These are phyloP conservation scores for Bufo bufo DNA, from an alignment of 2,113 vertebrate genomes.

Conservation along the genomic window DNA sequence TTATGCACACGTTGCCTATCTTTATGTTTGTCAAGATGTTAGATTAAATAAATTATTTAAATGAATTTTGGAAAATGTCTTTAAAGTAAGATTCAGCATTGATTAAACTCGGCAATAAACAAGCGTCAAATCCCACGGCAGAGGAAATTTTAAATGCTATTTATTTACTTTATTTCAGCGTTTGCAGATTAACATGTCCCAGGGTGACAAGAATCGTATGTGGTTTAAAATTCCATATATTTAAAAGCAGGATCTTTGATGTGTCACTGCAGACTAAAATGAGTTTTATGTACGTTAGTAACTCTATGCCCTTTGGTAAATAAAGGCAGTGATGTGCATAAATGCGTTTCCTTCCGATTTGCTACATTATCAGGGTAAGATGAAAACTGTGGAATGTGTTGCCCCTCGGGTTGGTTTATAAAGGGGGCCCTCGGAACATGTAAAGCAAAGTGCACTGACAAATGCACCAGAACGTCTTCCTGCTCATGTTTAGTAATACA, in stretches of 20 bases:
- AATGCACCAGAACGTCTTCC: not conserved
- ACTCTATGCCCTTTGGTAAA: not conserved
- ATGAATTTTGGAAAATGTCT: not conserved
- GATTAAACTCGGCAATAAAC: conserved; percentile 47
- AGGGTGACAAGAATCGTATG: not conserved
- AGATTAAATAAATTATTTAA: conserved; percentile 46
- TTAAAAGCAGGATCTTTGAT: not conserved
- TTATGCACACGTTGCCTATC: not conserved
- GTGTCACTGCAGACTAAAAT: not conserved
- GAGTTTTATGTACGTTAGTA: not conserved
- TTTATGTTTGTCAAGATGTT: conserved; percentile 38
- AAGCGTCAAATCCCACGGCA: conserved; percentile 11
- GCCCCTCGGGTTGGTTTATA: not conserved
- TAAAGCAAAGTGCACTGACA: not conserved
- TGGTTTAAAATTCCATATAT: conserved; percentile 9
- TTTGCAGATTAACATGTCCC: conserved; percentile 7
- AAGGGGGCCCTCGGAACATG: not conserved
- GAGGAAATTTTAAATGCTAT: conserved; percentile 14
- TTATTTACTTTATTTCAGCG: not conserved
- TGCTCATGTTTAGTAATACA: not conserved
- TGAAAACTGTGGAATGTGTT: not conserved
- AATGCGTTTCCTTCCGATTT: not conserved
- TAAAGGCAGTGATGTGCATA: not conserved
- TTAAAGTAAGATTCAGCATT: conserved; percentile 33
- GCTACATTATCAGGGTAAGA: not conserved